Percentiles rank a stretch among this genome's conserved stretches.
phyloP scores from a whole-genome alignment of 1,140 invertebrate genomes.

The Atta colombica region DNA sequence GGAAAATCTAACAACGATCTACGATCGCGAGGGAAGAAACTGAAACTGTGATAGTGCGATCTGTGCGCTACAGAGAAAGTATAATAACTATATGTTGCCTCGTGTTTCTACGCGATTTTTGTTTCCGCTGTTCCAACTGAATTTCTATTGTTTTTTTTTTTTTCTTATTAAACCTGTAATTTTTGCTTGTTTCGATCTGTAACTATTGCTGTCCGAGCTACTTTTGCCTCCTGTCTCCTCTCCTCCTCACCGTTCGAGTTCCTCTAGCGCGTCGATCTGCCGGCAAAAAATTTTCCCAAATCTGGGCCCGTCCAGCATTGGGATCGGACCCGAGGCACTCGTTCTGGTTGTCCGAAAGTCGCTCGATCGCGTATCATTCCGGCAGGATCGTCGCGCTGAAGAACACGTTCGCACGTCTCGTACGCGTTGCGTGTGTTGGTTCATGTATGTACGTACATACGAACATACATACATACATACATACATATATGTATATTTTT shows the following conservation, averaged over 20 bases:
- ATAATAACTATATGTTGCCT: constrained; percentile 57
- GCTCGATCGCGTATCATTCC: constrained; percentile 26
- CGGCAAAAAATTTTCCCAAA: constrained; percentile 62
- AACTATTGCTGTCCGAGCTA: constrained; percentile 57
- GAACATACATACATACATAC: constrained; percentile 69
- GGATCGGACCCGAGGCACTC: constrained; percentile 56
- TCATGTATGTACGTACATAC: constrained; percentile 69
- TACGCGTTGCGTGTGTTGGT: constrained; percentile 68
- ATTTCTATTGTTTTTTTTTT: neutral
- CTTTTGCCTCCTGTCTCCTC: constrained; percentile 71
- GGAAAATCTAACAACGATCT: constrained; percentile 64
- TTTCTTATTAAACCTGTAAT: constrained; percentile 30
- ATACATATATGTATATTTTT: constrained; percentile 77
- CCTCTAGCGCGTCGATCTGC: constrained; percentile 68
- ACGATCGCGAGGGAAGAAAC: constrained; percentile 68
- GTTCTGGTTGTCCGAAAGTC: constrained; percentile 40
- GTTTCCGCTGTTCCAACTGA: constrained; percentile 56
- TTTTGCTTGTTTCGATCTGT: constrained; percentile 39
- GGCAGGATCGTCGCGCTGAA: constrained; percentile 67
- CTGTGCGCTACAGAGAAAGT: constrained; percentile 52
- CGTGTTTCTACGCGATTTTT: constrained; percentile 65
- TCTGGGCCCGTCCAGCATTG: constrained; percentile 47
- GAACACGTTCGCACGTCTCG: constrained; percentile 69
- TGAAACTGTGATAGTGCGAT: constrained; percentile 64
- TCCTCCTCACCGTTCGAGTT: constrained; percentile 67